Evolutionary conservation across 1,140 invertebrate genomes (phyloP), one percentile per base, ranked within the genome.

Genomic region (Fragariocoptes setiger): DNA sequence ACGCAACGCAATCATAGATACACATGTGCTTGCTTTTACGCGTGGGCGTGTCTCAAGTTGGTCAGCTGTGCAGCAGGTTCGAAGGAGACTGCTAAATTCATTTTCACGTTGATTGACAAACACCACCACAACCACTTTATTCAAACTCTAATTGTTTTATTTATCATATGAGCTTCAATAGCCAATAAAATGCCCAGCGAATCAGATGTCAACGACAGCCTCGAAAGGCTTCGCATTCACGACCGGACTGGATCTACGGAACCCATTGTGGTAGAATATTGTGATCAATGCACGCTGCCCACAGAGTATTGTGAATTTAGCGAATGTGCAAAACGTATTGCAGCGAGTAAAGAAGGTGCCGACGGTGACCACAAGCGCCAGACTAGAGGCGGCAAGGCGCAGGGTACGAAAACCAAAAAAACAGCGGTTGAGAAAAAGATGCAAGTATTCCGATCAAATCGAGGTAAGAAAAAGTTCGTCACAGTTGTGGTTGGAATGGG

Each of bases 391-490:
- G 80, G 82, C 3, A 83, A 83, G 56, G 80, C 77, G 19, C 67
- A 77, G 56, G 64, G 79, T 31, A 79, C 79, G 57, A 65, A 74
- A 12, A 82, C 80, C 58, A 80, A 82, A 62, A 76, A 79, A 56
- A 70, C 57, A 47, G 53, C 73, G 52, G 70, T 70, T 47, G 69
- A 67, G 37, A 74, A 77, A 52, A 67, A 75, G 58, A 62, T 72
- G 31, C 59, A 71, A 50, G 64, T 94, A 12, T 86, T 76, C 2
- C 68, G 83, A 54, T 78, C 86, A 21, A 79, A 83, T 14, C 65
- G 90, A 50, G 88, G 88, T 39, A 97, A 95, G 55, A 95, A 94
- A 68, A 97, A 97, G 66, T 88, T 76, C 39, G 85, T 95, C 0
- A 99, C 90, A 2, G 61, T 70, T 17, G 56, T 71, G 21, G 63